Base-by-base conservation (phyloP, 92 coral and sea anemone genomes). In the Porites lobata region DNA sequence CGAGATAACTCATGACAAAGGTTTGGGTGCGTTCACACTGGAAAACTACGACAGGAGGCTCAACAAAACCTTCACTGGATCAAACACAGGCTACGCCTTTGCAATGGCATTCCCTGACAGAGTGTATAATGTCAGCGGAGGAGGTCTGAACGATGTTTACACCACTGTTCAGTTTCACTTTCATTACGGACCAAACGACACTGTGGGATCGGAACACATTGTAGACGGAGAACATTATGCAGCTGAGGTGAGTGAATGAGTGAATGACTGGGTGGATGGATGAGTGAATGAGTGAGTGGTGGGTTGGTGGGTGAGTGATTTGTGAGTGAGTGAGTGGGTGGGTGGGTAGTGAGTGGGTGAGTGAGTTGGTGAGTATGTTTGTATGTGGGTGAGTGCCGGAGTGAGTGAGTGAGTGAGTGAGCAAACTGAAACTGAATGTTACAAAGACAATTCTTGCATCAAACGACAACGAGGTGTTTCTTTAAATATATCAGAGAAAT, bases 131-230 rank as follows among this genome's bases (percentile, higher is more conserved):
- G 85, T 92, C 74, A 85, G 90, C 13, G 90, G 86, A 38, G 81
- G 89, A 47, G 93, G 94, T 32, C 75, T 94, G 15, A 75, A 63
- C 18, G 96, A 93, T 17, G 76, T n/a, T 26, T 94, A 75, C 63
- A 72, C 70, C 1, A 61, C 88, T 24, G 79, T 76, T 0, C 73
- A 61, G 13, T 69, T 88, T 50, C 96, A 94, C 52, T 94, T 94
- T 51, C 96, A 94, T 72, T 94, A 88, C 85, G 96, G 94, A 13
- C 81, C 83, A 20, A 65, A 75, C 58, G 74, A 78, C 57, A 29
- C 64, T 4, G 86, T 82, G 8, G 96, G 96, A 7, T 94, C 96
- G 2, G 96, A 94, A 75, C 96, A 94, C 86, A 76, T 76, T 6
- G 79, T 94, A 13, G 75, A 89, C 9, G 93, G 92, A 77, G 74